Evolutionary conservation across 2,113 vertebrate species (phyloP).

Genomic region (Piaya cayana): DNA sequence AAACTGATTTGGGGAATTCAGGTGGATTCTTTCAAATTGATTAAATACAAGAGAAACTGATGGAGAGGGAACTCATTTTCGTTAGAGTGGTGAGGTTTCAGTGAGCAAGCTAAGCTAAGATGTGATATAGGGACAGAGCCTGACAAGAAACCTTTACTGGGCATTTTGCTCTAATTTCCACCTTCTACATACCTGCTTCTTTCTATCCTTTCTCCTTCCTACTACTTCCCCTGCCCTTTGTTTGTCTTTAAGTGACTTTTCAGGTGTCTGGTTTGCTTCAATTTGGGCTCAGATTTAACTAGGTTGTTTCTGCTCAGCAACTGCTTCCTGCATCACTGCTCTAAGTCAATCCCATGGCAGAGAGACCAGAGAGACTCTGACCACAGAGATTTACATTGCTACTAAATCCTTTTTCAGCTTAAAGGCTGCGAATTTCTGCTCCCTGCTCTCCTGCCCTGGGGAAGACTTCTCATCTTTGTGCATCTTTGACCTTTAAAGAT

Average conservation of each 20-base stretch:
- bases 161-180: not conserved
- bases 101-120: not conserved
- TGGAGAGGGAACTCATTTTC: not conserved
- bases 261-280: not conserved
- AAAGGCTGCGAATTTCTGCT: not conserved
- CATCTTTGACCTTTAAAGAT: not conserved
- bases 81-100: not conserved
- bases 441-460: not conserved
- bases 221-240: not conserved
- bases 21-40: not conserved
- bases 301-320: not conserved
- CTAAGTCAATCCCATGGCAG: not conserved
- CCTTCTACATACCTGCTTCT: not conserved
- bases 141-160: not conserved
- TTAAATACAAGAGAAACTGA: not conserved
- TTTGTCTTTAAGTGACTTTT: not conserved
- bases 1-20: not conserved
- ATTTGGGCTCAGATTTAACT: not conserved
- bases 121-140: not conserved
- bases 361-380: not conserved
- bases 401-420: not conserved
- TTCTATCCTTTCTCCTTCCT: not conserved
- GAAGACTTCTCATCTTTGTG: not conserved
- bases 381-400: not conserved
- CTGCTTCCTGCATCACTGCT: not conserved